A percentile compares a stretch with the other conserved stretches of the same genome.
phyloP scores from a whole-genome alignment of 2,797 vertebrate species.

The Eidolon dupreanum region DNA sequence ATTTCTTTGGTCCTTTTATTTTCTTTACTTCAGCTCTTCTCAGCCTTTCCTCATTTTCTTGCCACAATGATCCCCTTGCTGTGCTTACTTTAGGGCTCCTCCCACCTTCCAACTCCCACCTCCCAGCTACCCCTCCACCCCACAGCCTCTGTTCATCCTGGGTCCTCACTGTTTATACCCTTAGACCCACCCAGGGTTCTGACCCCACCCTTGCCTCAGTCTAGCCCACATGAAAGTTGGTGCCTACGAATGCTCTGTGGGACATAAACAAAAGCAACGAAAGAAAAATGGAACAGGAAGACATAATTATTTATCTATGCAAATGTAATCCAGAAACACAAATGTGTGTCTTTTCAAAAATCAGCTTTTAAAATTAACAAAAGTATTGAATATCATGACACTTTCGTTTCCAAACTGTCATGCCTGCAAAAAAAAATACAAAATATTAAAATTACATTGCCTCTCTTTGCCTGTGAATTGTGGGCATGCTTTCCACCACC shows the following conservation, averaged over 20 bases:
- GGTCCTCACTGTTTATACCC: background rate
- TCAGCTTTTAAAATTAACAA: slow-evolving; percentile 26
- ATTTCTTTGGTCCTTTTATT: background rate
- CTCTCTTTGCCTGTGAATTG: background rate
- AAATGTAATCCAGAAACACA: slow-evolving; percentile 39
- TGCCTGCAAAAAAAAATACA: background rate
- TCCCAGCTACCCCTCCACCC: background rate
- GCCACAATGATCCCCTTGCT: background rate
- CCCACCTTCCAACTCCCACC: background rate
- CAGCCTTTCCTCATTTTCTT: background rate
- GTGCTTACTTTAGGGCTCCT: background rate
- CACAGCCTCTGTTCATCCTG: background rate
- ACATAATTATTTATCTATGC: slow-evolving; percentile 36
- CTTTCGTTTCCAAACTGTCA: background rate
- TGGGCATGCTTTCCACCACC: background rate
- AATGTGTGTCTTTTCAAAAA: slow-evolving; percentile 9
- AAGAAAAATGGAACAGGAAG: background rate
- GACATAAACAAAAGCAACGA: slow-evolving; percentile 15
- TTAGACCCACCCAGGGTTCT: background rate
- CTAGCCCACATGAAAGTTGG: background rate
- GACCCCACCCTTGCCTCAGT: background rate
- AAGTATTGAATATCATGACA: background rate
- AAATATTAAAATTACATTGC: slow-evolving; percentile 28
- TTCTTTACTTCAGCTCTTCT: slow-evolving; percentile 3
- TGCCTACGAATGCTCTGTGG: background rate